These are phyloP conservation scores for Tretioscincus oriximinensis DNA, from an alignment of 2,113 vertebrate species.

Conservation along the genomic window DNA sequence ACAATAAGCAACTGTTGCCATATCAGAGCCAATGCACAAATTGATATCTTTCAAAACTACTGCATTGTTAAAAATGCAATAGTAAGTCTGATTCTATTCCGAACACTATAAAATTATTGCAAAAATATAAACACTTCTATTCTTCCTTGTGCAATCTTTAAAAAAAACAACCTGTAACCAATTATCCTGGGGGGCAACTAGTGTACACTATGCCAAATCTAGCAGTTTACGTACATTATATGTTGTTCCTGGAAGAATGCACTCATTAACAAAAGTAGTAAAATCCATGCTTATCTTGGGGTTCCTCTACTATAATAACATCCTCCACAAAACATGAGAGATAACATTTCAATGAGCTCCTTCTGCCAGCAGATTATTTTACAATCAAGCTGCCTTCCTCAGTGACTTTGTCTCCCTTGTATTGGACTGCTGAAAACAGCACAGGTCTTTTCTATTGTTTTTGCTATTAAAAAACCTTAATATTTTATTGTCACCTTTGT, in stretches of 20 bases:
- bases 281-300: background rate
- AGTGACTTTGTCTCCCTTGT: background rate
- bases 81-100: conserved; percentile 6
- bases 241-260: conserved; percentile 20
- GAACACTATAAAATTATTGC: conserved; percentile 1
- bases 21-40: background rate
- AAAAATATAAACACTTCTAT: conserved; percentile 4
- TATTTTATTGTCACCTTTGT: background rate
- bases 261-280: conserved; percentile 33
- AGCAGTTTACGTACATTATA: conserved; percentile 35
- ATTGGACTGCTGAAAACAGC: conserved; percentile 3
- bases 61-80: background rate
- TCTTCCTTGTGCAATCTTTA: background rate
- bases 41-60: background rate
- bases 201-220: conserved; percentile 14
- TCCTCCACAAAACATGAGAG: background rate
- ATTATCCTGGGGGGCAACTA: no score
- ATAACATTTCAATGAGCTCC: background rate
- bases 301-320: background rate
- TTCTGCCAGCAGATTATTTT: background rate
- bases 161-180: background rate
- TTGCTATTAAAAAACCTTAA: background rate
- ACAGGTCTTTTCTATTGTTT: background rate
- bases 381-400: background rate
- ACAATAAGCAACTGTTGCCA: background rate